phyloP scores from a whole-genome alignment of 2,888 invertebrate genomes.

The Drosophila kambysellisi region DNA sequence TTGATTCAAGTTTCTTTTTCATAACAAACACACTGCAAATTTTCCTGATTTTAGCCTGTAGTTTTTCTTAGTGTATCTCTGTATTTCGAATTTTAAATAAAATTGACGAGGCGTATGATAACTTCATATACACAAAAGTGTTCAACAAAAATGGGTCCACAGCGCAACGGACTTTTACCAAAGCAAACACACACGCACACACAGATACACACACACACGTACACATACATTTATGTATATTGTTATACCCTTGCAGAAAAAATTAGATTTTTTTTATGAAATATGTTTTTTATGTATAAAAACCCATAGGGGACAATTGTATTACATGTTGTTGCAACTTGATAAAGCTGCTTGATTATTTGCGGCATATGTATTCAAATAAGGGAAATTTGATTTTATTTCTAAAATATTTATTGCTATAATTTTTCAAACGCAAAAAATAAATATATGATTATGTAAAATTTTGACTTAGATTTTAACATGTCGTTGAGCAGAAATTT shows the following conservation, averaged over 20 bases:
- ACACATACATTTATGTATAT: constrained; percentile 8
- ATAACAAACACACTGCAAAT: neutral
- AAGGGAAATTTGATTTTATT: neutral
- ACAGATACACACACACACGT: neutral
- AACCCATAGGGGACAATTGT: neutral
- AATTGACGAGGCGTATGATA: constrained; percentile 55
- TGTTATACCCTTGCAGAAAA: constrained; percentile 23
- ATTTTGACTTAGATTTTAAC: neutral
- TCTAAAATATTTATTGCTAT: neutral
- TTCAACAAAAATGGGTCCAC: constrained; percentile 10
- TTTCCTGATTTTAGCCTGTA: neutral
- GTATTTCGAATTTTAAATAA: constrained; percentile 42
- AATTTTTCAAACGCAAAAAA: neutral
- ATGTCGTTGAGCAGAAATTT: neutral
- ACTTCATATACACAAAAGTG: constrained; percentile 38
- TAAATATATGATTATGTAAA: neutral
- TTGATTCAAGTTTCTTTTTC: neutral
- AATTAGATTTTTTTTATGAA: neutral
- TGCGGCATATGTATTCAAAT: neutral
- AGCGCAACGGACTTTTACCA: constrained; percentile 16
- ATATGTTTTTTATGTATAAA: neutral
- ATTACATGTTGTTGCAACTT: neutral
- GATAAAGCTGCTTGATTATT: neutral
- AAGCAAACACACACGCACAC: constrained; percentile 14
- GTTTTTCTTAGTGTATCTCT: neutral